phyloP scores from a whole-genome alignment of 2,888 invertebrate species.

The Drosophila trichaetosa region DNA sequence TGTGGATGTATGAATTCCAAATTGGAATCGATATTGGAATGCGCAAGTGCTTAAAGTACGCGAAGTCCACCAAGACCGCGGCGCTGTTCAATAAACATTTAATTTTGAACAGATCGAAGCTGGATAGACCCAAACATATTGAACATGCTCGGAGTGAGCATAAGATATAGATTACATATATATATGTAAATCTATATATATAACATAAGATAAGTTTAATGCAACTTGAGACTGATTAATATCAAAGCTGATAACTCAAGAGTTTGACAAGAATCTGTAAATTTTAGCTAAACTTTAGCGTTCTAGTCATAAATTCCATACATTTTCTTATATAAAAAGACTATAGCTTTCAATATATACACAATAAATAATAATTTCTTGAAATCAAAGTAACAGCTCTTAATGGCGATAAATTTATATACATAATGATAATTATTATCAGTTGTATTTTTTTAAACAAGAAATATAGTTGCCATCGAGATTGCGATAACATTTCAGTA shows the following conservation, averaged over 20 bases:
- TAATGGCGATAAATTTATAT: not conserved
- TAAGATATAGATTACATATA: not conserved
- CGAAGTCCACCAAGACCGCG: constrained; percentile 4
- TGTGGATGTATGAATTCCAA: constrained; percentile 40
- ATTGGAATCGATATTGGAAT: constrained; percentile 44
- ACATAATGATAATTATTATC: not conserved
- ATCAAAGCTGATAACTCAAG: not conserved
- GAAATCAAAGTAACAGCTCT: not conserved
- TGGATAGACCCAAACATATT: not conserved
- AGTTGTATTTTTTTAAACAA: not conserved
- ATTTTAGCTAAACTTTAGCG: not conserved
- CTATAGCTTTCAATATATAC: not conserved
- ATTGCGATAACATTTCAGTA: constrained; percentile 1
- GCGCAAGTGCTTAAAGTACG: constrained; percentile 30
- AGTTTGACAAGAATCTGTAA: not conserved
- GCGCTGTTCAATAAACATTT: constrained; percentile 56
- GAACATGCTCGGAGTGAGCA: not conserved
- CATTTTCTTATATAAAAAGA: not conserved
- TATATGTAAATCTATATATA: not conserved
- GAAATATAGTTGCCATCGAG: not conserved
- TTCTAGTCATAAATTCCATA: not conserved
- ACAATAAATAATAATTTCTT: not conserved
- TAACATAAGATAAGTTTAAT: too few relatives aligned
- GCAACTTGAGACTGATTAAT: not conserved
- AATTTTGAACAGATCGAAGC: constrained; percentile 5